A percentile compares a stretch with the other conserved stretches of the same genome.
Evolutionary conservation across 1,140 invertebrate species (phyloP).

Genomic region (Cyrtorhinus lividipennis): DNA sequence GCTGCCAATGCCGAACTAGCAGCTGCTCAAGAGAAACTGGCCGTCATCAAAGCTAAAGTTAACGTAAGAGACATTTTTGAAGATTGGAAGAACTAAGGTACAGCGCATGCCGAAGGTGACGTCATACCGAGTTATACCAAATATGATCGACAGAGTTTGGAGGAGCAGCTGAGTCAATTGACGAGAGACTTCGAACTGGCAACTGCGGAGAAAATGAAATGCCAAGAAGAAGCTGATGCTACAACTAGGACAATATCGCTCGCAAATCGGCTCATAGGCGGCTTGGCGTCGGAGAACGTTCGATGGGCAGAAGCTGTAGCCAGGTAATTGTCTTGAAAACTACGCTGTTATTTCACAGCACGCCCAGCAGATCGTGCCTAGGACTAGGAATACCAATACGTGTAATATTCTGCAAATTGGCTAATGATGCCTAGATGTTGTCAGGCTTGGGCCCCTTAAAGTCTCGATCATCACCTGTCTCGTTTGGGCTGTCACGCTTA

Average conservation of each 20-base stretch:
- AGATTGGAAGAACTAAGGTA: too few relatives aligned
- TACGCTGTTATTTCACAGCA: too few relatives aligned
- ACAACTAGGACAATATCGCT: conserved; percentile 79
- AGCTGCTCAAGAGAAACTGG: conserved; percentile 75
- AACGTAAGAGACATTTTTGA: conserved; percentile 41
- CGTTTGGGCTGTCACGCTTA: too few relatives aligned
- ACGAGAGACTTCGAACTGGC: conserved; percentile 86
- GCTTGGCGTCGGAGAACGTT: conserved; percentile 87
- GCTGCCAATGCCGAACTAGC: conserved; percentile 81
- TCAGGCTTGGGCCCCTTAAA: too few relatives aligned
- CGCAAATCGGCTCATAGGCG: conserved; percentile 86
- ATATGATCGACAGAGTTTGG: conserved; percentile 71
- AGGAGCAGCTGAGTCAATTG: conserved; percentile 70
- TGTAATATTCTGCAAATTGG: too few relatives aligned
- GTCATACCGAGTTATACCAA: too few relatives aligned
- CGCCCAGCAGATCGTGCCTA: too few relatives aligned
- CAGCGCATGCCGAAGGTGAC: too few relatives aligned
- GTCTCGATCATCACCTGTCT: too few relatives aligned
- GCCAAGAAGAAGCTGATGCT: conserved; percentile 78
- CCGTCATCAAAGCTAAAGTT: conserved; percentile 77
- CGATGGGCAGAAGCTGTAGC: conserved; percentile 88
- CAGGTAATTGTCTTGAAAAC: conserved; percentile 34
- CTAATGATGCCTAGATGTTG: too few relatives aligned
- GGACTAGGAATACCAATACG: too few relatives aligned
- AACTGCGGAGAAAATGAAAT: conserved; percentile 74